Evolutionary conservation across 2,113 vertebrate species (phyloP), one percentile per base, ranked within the genome.

Genomic region (Heterochromis multidens): DNA sequence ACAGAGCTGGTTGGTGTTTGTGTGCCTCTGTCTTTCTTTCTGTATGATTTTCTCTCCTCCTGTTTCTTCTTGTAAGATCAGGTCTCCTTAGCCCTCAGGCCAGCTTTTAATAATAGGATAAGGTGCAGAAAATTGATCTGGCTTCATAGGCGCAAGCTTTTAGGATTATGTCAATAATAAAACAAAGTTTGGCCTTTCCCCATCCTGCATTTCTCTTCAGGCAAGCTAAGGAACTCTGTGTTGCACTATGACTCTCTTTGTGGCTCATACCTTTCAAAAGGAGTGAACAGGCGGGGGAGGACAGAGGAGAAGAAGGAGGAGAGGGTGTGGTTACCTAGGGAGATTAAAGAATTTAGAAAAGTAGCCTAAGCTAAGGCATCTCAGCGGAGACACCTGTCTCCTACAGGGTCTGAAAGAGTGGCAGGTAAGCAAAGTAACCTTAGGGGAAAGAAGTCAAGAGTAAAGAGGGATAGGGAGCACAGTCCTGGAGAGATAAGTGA

Each of bases 81-180:
- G 83, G 58, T 82, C 90, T 93, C 81, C 83, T 87, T 79, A 84
- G 84, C 91, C 94, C 90, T 82, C 81, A 83, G 93, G 94, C 92
- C 89, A 90, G 92, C 90, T 95, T 95, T 95, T 95, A 96, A 96
- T 95, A 96, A 95, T 89, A 94, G 93, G 91, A 95, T 94, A 95
- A 95, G 94, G 93, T 95, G 92, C 80, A 81, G 89, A 90, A 94
- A 94, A 96, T 96, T 95, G 95, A 96, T 96, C 92, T 89, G 87
- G 88, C 91, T 94, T 95, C 93, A 91, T 89, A 92, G 92, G 91
- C 94, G 23, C 85, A 85, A 93, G 92, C 94, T 94, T 95, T 95
- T 93, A 93, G 92, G 94, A 94, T 91, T 95, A 89, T 90, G 94
- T 94, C 94, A 93, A 95, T 96, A 95, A 93, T 90, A 91, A 93